Percentiles rank a stretch among this genome's conserved stretches.
phyloP scores from a whole-genome alignment of 1,140 invertebrate genomes.

The Branchinecta lindahli region DNA sequence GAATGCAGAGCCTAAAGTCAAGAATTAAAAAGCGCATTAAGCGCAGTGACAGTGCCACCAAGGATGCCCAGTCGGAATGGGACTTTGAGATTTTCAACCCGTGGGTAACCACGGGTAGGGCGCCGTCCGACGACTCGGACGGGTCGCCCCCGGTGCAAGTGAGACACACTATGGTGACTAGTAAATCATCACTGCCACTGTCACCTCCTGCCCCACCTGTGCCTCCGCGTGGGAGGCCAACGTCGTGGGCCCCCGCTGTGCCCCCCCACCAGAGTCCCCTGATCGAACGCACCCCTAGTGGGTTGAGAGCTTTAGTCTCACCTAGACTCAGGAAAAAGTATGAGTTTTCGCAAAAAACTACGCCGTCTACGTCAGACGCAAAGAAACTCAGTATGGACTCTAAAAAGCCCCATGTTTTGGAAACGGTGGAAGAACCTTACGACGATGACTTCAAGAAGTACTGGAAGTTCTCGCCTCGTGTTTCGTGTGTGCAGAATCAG shows the following conservation, averaged over 20 bases:
- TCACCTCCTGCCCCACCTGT: slow-evolving; percentile 16
- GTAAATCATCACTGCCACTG: slow-evolving; percentile 4
- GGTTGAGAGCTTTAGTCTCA: background rate
- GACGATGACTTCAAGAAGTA: background rate
- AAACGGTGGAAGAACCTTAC: background rate
- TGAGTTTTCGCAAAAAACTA: background rate
- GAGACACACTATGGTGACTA: slow-evolving; percentile 2
- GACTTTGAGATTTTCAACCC: slow-evolving; percentile 34
- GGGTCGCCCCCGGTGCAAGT: background rate
- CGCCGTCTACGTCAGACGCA: background rate
- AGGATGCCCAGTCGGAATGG: slow-evolving; percentile 26
- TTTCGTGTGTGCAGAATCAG: background rate
- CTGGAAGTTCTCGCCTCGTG: slow-evolving; percentile 1
- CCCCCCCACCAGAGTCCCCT: slow-evolving; percentile 19
- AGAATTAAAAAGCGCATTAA: slow-evolving; percentile 29
- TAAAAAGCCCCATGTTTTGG: background rate
- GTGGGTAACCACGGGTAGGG: slow-evolving; percentile 22
- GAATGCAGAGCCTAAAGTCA: slow-evolving; percentile 33
- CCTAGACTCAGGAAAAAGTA: background rate
- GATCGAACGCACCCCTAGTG: slow-evolving; percentile 23
- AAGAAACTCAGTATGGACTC: background rate
- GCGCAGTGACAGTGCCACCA: slow-evolving; percentile 8
- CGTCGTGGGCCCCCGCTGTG: slow-evolving; percentile 16
- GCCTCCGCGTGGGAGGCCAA: slow-evolving; percentile 13
- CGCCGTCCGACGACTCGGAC: slow-evolving; percentile 16